Conservation (phyloP, 2,797 vertebrate species). For the Pyrocephalus nanus region DNA sequence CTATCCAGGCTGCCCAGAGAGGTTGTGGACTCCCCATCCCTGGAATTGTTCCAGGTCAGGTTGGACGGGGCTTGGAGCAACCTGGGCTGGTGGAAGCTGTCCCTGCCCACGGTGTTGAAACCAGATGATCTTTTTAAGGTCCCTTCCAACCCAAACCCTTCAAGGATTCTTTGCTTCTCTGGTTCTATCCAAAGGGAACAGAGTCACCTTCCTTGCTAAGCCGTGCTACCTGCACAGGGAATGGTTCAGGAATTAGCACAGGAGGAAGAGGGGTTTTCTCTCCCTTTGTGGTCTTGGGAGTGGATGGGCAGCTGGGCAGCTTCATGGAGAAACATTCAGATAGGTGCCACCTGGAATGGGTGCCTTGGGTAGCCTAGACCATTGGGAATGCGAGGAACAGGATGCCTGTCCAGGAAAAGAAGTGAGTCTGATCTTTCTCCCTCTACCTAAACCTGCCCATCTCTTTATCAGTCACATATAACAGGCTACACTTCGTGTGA, state of each 20-base stretch:
- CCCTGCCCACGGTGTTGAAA: background rate
- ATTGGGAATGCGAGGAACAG: background rate
- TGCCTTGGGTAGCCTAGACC: background rate
- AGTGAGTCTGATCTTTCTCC: background rate
- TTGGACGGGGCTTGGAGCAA: background rate
- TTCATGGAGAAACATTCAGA: background rate
- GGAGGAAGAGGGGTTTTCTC: background rate
- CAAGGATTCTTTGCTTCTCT: background rate
- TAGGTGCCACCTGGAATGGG: background rate
- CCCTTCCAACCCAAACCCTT: background rate
- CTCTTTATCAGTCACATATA: no score
- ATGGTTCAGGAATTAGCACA: background rate
- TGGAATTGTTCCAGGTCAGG: background rate
- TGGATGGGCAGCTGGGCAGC: rapidly evolving
- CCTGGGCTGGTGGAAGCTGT: background rate
- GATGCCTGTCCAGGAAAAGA: background rate
- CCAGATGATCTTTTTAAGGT: background rate
- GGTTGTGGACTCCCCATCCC: background rate
- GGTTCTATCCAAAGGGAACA: background rate
- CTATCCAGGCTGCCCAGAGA: background rate
- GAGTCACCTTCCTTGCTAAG: background rate
- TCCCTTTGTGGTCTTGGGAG: background rate
- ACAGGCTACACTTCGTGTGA: background rate
- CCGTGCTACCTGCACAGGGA: background rate
- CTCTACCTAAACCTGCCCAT: background rate